Percentiles rank a stretch among this genome's conserved stretches.
Conservation (phyloP, 2,797 vertebrate genomes). For the Pogonophryne albipinna region DNA sequence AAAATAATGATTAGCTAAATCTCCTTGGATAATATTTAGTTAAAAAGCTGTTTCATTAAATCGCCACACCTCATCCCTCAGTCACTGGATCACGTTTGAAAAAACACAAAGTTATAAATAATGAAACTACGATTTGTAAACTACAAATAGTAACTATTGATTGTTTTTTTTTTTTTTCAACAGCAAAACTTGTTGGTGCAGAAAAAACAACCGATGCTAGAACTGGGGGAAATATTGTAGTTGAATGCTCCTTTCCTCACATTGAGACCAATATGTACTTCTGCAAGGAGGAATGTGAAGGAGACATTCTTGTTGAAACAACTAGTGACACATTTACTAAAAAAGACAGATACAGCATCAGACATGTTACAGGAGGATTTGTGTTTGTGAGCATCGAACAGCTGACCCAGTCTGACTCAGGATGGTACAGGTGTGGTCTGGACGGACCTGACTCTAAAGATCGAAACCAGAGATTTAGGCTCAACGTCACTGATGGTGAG, state of each 20-base stretch:
- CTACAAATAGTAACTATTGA: background rate
- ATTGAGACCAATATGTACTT: fast-evolving
- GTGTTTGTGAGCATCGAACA: constrained; percentile 27
- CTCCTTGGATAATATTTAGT: no score
- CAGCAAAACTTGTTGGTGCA: fast-evolving
- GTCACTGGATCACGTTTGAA: no score
- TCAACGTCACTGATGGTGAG: no score
- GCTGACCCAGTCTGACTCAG: constrained; percentile 26
- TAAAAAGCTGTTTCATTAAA: no score
- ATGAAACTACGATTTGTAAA: background rate
- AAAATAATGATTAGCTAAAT: no score
- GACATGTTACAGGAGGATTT: fast-evolving
- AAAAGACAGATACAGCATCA: fast-evolving
- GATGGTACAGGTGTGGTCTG: no score
- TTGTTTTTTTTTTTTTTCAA: background rate
- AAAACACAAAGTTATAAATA: no score
- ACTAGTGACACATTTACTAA: fast-evolving
- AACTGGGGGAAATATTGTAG: background rate
- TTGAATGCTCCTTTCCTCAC: fast-evolving
- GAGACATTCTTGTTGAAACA: fast-evolving
- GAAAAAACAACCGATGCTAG: background rate
- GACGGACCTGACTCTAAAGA: no score
- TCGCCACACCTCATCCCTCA: no score
- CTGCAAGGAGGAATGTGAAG: background rate
- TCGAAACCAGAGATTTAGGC: background rate